Percentiles rank a stretch among this genome's conserved stretches.
Conservation (phyloP, 2,797 vertebrate genomes). For the Acomys russatus region DNA sequence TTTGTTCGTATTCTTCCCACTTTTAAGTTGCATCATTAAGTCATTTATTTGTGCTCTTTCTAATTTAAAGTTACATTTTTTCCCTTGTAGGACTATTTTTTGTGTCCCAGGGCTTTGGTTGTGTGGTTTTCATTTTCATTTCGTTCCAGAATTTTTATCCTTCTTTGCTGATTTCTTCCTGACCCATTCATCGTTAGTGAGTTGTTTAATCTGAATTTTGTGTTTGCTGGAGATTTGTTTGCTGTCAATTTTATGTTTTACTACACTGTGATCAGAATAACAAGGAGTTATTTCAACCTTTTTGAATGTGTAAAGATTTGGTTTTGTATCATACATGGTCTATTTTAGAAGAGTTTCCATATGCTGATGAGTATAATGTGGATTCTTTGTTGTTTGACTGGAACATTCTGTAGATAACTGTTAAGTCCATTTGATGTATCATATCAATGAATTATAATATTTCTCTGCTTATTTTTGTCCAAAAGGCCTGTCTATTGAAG, state of each 20-base stretch:
- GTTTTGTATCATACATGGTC: background rate
- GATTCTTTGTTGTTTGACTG: background rate
- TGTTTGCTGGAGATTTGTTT: background rate
- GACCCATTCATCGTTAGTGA: background rate
- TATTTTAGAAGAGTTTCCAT: background rate
- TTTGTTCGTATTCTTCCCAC: background rate
- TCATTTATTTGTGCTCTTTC: background rate
- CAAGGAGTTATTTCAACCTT: background rate
- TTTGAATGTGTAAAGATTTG: background rate
- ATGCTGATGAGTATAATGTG: background rate
- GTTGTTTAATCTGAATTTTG: background rate
- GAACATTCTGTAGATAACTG: background rate
- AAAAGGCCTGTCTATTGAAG: background rate
- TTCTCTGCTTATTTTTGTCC: background rate
- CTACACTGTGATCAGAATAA: background rate
- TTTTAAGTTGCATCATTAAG: background rate
- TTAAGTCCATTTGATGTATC: background rate
- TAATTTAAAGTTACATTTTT: background rate
- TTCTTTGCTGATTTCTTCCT: background rate
- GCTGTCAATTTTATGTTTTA: background rate
- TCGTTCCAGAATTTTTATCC: background rate
- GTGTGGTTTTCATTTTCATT: background rate
- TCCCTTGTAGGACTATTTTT: background rate
- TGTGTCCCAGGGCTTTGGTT: background rate
- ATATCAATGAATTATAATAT: background rate